These are phyloP conservation scores for Rhegmatorhina hoffmannsi DNA, from an alignment of 2,113 vertebrate species.

Conservation along the genomic window DNA sequence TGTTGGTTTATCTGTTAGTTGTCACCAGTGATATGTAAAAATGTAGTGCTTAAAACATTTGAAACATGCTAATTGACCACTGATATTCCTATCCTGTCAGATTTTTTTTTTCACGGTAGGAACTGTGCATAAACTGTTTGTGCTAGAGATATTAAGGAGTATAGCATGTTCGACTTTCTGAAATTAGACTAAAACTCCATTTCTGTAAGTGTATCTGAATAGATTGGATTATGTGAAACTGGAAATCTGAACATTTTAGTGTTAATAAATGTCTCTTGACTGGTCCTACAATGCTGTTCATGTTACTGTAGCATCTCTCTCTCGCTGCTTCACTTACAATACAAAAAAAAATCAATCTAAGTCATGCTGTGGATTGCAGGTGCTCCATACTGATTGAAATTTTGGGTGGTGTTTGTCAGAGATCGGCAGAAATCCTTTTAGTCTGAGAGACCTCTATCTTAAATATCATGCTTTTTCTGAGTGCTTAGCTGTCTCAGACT, in stretches of 20 bases:
- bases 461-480: neutral
- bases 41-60: neutral
- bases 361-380: neutral
- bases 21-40: neutral
- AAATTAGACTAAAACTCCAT: neutral
- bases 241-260: neutral
- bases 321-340: neutral
- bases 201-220: neutral
- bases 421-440: slow-evolving; percentile 15
- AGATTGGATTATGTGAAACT: neutral
- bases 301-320: neutral
- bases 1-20: neutral
- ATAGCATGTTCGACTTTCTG: neutral
- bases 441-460: neutral
- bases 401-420: neutral
- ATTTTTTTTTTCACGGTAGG: neutral
- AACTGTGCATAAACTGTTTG: neutral
- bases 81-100: neutral
- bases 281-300: accelerated
- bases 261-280: neutral
- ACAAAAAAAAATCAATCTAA: neutral
- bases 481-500: neutral
- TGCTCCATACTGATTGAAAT: neutral
- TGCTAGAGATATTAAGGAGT: neutral
- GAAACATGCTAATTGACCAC: neutral